phyloP scores from a whole-genome alignment of 2,797 vertebrate species.

The Pseudotriccus pelzelni region DNA sequence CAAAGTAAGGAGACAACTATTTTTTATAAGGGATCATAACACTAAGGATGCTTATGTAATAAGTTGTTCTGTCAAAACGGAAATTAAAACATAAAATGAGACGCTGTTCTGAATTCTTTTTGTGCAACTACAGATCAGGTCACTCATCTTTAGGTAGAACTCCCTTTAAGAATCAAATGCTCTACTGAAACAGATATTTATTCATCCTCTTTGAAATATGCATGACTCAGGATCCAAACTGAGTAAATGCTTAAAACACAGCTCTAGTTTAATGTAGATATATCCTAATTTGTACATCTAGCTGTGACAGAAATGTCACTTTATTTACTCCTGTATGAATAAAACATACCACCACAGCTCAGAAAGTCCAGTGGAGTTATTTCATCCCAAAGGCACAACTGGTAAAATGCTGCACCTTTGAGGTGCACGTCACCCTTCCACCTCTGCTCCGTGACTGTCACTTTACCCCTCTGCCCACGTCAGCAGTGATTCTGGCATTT shows the following conservation, averaged over 20 bases:
- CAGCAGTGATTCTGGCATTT: neutral
- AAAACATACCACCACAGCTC: neutral
- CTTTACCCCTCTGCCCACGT: neutral
- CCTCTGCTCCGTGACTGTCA: neutral
- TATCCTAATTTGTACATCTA: neutral
- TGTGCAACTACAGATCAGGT: neutral
- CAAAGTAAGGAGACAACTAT: neutral
- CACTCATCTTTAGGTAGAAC: neutral
- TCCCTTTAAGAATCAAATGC: neutral
- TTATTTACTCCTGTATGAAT: neutral
- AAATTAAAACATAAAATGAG: neutral
- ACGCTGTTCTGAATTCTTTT: neutral
- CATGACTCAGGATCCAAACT: neutral
- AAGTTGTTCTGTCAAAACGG: neutral
- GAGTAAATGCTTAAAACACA: neutral
- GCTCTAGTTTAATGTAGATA: neutral
- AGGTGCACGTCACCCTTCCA: neutral
- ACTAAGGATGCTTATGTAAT: neutral
- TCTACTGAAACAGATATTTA: neutral
- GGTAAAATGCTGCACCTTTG: neutral
- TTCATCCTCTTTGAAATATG: neutral
- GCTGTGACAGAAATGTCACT: neutral
- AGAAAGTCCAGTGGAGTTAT: neutral
- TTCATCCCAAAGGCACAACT: neutral
- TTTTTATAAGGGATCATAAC: neutral